A percentile compares a stretch with the other conserved stretches of the same genome.
Evolutionary conservation across 2,888 invertebrate genomes (phyloP).

Genomic region (Quadroppia sp.): DNA sequence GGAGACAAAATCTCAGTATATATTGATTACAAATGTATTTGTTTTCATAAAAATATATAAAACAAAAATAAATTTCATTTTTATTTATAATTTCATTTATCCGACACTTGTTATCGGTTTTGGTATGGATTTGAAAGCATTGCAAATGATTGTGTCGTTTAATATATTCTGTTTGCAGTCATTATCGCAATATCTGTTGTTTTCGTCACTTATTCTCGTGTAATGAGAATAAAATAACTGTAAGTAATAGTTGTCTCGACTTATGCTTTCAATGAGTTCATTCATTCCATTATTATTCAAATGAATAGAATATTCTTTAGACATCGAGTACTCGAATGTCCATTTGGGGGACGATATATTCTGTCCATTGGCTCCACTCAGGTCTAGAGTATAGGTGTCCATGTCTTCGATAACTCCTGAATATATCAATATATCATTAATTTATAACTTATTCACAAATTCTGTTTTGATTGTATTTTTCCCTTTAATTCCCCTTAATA

Average conservation of each 20-base stretch:
- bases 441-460: background rate
- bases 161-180: background rate
- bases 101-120: constrained; percentile 9
- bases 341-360: background rate
- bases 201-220: background rate
- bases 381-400: background rate
- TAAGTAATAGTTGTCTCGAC: background rate
- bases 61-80: no score
- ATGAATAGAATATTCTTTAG: background rate
- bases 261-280: background rate
- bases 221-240: background rate
- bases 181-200: background rate
- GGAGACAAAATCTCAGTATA: no score
- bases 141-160: background rate
- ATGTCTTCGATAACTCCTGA: background rate
- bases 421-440: background rate
- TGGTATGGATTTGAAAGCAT: background rate
- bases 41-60: no score
- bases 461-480: no score
- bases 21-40: no score
- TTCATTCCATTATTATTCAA: background rate
- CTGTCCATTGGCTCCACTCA: background rate
- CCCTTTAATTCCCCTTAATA: no score
- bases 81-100: background rate
- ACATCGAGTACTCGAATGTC: background rate